Conservation (phyloP, 2,113 vertebrate genomes). For the Pseudolaguvia tuberculata region DNA sequence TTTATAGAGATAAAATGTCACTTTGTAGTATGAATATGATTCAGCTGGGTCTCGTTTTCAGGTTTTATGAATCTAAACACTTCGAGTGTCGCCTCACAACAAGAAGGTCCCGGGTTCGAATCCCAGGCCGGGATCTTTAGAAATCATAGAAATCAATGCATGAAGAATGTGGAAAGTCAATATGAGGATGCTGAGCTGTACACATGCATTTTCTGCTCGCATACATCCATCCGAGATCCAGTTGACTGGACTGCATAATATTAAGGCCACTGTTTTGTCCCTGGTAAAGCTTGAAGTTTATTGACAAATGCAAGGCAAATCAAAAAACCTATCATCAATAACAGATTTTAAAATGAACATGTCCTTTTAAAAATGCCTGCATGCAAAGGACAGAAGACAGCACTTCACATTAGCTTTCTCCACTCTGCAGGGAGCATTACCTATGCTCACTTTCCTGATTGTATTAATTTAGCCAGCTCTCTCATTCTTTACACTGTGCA, state of each 20-base stretch:
- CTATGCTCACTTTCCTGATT: conserved; percentile 42
- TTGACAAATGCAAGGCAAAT: conserved; percentile 16
- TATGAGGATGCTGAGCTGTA: conserved; percentile 31
- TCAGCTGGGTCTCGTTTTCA: neutral
- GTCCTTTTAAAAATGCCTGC: conserved; percentile 37
- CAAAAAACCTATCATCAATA: conserved; percentile 32
- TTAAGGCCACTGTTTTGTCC: conserved; percentile 27
- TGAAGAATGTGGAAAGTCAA: conserved; percentile 34
- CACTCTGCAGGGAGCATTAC: conserved; percentile 61
- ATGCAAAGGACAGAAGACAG: conserved; percentile 32
- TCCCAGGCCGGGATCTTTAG: too few relatives aligned
- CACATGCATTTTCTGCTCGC: conserved; percentile 10
- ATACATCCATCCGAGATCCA: conserved; percentile 10
- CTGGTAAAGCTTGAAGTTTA: conserved; percentile 32
- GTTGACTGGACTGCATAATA: conserved; percentile 34
- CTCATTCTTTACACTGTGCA: conserved; percentile 60
- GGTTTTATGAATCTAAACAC: neutral
- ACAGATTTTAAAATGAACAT: conserved; percentile 53
- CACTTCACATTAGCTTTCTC: conserved; percentile 20
- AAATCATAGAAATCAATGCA: conserved; percentile 40
- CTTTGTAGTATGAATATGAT: neutral
- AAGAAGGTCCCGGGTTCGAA: too few relatives aligned
- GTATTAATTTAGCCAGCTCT: conserved; percentile 57
- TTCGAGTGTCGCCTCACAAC: too few relatives aligned
- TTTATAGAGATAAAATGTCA: conserved; percentile 13